Evolutionary conservation across 1,140 invertebrate species (phyloP).

Genomic region (Aethina tumida): DNA sequence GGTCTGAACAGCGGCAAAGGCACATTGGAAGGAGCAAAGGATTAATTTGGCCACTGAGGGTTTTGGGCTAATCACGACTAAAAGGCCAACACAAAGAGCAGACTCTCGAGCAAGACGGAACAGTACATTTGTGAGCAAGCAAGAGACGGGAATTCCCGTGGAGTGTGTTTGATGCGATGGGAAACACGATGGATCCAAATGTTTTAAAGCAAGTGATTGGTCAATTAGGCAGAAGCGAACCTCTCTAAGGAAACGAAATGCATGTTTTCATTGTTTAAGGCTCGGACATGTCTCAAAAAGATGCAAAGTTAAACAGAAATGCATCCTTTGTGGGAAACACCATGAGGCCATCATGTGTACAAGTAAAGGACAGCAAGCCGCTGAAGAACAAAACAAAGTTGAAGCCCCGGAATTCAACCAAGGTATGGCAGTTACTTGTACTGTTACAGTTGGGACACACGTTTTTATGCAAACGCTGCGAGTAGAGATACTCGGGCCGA

Average conservation of each 20-base stretch:
- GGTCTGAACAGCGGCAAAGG: too few species aligned
- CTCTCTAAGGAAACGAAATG: background rate
- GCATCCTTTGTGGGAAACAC: background rate
- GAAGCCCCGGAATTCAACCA: background rate
- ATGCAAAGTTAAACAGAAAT: background rate
- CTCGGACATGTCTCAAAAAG: conserved; percentile 1
- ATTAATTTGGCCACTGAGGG: too few species aligned
- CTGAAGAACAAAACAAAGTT: background rate
- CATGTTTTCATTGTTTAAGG: background rate
- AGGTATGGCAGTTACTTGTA: background rate
- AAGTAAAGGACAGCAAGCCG: background rate
- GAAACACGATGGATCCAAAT: background rate
- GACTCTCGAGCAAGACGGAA: too few species aligned
- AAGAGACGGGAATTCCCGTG: too few species aligned
- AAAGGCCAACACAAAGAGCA: too few species aligned
- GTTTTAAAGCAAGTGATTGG: conserved; percentile 1
- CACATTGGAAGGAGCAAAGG: too few species aligned
- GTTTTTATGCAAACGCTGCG: conserved; percentile 5
- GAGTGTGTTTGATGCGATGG: too few species aligned
- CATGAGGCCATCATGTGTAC: conserved; percentile 1
- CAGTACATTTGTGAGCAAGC: too few species aligned
- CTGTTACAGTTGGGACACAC: background rate
- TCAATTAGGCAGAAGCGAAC: background rate
- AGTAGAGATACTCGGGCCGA: too few species aligned
- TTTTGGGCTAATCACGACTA: too few species aligned